phyloP scores from a whole-genome alignment of 2,888 invertebrate genomes.

The Heliconius ethilla region DNA sequence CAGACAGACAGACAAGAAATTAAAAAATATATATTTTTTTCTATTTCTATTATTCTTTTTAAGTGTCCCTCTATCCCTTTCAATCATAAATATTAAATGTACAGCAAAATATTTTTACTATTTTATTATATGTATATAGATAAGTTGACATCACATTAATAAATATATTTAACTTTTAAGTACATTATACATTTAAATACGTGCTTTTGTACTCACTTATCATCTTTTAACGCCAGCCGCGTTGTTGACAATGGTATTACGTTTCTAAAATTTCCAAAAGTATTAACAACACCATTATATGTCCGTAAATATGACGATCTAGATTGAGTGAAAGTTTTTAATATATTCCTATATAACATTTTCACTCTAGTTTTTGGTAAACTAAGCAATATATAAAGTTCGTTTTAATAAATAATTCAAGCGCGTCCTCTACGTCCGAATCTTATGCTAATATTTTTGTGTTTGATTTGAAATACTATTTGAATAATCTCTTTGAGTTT shows the following conservation, averaged over 20 bases:
- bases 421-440: constrained; percentile 30
- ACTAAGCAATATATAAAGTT: constrained; percentile 20
- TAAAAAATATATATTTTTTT: too few species aligned
- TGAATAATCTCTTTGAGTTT: constrained; percentile 38
- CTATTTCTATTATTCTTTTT: too few species aligned
- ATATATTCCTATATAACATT: constrained; percentile 65
- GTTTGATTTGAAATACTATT: constrained; percentile 23
- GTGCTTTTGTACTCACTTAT: constrained; percentile 65
- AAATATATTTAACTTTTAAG: background rate
- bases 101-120: too few species aligned
- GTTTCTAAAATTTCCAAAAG: constrained; percentile 61
- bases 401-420: constrained; percentile 40
- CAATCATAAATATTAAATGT: too few species aligned
- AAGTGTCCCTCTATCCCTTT: too few species aligned
- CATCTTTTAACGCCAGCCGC: constrained; percentile 63
- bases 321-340: constrained; percentile 62
- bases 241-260: constrained; percentile 68
- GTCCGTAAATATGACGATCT: constrained; percentile 58
- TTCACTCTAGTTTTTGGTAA: constrained; percentile 36
- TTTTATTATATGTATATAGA: background rate
- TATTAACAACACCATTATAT: constrained; percentile 57
- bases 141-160: background rate
- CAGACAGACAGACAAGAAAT: too few species aligned
- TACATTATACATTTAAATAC: background rate
- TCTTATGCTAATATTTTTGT: constrained; percentile 8